Evolutionary conservation across 2,113 vertebrate species (phyloP).

Genomic region (Rhineura floridana): DNA sequence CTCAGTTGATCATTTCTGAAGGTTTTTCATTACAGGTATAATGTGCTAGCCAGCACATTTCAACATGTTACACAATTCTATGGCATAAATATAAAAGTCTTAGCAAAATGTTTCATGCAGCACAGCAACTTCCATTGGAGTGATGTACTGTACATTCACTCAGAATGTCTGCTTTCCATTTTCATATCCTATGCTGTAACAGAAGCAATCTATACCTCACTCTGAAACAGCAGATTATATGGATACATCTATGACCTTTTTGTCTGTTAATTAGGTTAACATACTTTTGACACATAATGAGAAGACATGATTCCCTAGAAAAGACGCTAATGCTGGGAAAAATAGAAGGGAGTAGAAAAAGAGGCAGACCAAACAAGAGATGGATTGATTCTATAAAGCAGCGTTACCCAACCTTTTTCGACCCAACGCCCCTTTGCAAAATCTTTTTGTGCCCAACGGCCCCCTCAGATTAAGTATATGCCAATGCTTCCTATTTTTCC

Average conservation of each 20-base stretch:
- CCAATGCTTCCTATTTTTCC: too few species aligned
- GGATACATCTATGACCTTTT: background rate
- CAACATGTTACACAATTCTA: background rate
- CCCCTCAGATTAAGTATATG: too few species aligned
- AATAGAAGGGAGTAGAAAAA: too few species aligned
- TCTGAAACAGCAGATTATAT: background rate
- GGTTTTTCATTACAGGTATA: conserved; percentile 24
- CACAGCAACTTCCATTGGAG: background rate
- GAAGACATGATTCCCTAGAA: too few species aligned
- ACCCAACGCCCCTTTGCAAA: too few species aligned
- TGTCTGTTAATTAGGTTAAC: too few species aligned
- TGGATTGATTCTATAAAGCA: too few species aligned
- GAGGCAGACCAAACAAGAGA: too few species aligned
- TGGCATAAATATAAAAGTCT: conserved; percentile 18
- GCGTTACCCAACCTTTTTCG: too few species aligned
- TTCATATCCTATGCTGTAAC: background rate
- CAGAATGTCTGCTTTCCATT: background rate
- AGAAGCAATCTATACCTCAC: background rate
- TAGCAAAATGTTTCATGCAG: conserved; percentile 9
- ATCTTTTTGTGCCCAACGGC: too few species aligned
- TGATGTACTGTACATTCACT: background rate
- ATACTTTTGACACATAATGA: too few species aligned
- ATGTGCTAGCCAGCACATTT: background rate
- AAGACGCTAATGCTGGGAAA: too few species aligned
- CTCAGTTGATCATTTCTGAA: conserved; percentile 38